Evolutionary conservation across 2,113 vertebrate species (phyloP), one percentile per base, ranked within the genome.

Genomic region (Hymenochirus boettgeri): DNA sequence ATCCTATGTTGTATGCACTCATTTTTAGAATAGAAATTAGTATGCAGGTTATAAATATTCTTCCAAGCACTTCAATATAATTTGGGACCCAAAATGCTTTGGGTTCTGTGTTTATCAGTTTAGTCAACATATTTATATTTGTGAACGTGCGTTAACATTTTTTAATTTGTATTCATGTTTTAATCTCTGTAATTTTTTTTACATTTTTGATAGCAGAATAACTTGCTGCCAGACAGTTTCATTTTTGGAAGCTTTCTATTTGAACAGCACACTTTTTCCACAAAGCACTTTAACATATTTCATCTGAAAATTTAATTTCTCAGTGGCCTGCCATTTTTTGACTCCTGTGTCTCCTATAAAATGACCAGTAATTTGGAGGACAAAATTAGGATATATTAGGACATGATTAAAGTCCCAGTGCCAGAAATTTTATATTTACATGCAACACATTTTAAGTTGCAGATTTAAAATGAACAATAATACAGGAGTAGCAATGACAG

Each of bases 1-100:
- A 77, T 86, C 82, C 19, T 83, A 72, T 82, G 79, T 81, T 78
- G 78, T 80, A 84, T 75, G 74, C 78, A 86, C 85, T 84, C 81
- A 80, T 55, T 21, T 76, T 80, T 76, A n/a, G n/a, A n/a, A 73
- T 76, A 62, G 71, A 79, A 37, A 58, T 39, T 46, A 52, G 65
- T 84, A 63, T 79, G 77, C 24, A 58, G 72, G 65, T 82, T 76
- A 76, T 82, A 75, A 84, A 76, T 80, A 74, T 72, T 80, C 75
- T 80, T 76, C 73, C 80, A 82, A 85, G 75, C 67, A 78, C 26
- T 54, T 85, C 82, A 79, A 71, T 82, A 79, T 78, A 80, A 31
- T 19, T 18, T 55, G 26, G 81, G 66, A 71, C 77, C 76, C 75
- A 80, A 80, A 77, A 76, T 83, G 66, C 62, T 74, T 9, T 4